Evolutionary conservation across 2,797 vertebrate species (phyloP).

Genomic region (Dromococcyx pavoninus): DNA sequence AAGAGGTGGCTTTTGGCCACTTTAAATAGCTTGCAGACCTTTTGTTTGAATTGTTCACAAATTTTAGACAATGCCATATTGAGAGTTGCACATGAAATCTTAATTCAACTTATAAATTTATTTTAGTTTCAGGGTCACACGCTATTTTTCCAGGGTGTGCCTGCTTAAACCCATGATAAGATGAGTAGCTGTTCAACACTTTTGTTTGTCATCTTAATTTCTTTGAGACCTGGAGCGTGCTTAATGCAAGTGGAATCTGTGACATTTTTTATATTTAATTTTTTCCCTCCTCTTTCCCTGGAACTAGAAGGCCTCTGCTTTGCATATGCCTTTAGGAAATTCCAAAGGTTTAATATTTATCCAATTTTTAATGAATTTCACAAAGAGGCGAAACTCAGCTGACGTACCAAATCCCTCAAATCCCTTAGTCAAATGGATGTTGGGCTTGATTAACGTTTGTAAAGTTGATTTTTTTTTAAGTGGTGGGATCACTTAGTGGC

Average conservation of each 20-base stretch:
- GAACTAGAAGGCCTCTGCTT: background rate
- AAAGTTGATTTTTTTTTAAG: background rate
- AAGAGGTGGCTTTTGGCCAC: background rate
- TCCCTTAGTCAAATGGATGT: background rate
- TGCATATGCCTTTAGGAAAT: slow-evolving; percentile 22
- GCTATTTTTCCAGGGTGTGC: slow-evolving; percentile 50
- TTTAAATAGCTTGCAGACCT: background rate
- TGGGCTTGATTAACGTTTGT: background rate
- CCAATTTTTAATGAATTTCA: slow-evolving; percentile 45
- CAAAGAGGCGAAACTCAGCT: slow-evolving; percentile 8
- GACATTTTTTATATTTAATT: background rate
- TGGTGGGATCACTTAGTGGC: background rate
- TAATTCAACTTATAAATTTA: slow-evolving; percentile 28
- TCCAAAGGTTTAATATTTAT: slow-evolving; percentile 36
- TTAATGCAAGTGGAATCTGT: slow-evolving; percentile 38
- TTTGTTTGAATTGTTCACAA: background rate
- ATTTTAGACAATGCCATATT: slow-evolving; percentile 8
- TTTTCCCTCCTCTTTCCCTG: background rate
- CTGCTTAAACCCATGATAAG: slow-evolving; percentile 31
- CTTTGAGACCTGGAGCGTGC: background rate
- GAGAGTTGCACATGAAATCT: background rate
- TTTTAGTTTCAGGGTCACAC: slow-evolving; percentile 28
- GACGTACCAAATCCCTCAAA: slow-evolving; percentile 21
- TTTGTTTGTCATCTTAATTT: slow-evolving; percentile 37
- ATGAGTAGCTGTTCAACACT: slow-evolving; percentile 12